Conservation (phyloP, 92 coral and sea anemone species). For the Palythoa grandiflora region DNA sequence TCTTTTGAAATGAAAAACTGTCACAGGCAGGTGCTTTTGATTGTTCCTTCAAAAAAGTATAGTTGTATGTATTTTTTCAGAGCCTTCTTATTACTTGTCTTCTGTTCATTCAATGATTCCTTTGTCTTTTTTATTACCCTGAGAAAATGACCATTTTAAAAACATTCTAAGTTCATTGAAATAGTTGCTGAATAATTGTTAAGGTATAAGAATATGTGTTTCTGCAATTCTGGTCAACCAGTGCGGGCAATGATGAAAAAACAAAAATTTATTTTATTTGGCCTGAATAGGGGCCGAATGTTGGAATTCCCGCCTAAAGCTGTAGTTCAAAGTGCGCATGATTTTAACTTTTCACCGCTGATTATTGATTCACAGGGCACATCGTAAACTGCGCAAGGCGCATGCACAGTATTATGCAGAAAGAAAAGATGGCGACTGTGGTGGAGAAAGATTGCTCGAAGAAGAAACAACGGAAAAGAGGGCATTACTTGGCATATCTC, state of each 20-base stretch:
- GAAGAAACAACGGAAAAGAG: constrained; percentile 29
- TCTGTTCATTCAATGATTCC: not conserved
- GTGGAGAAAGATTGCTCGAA: not conserved
- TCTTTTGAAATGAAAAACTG: not conserved
- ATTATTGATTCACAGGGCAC: not conserved
- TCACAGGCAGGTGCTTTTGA: not conserved
- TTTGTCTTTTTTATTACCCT: not conserved
- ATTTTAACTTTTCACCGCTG: not conserved
- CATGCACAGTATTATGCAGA: not conserved
- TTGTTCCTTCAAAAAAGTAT: not conserved
- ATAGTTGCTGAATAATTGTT: no score
- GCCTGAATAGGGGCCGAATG: not conserved
- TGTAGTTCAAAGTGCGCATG: not conserved
- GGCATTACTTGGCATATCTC: constrained; percentile 55
- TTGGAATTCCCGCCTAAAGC: not conserved
- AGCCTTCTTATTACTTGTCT: not conserved
- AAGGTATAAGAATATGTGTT: not conserved
- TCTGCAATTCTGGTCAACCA: not conserved
- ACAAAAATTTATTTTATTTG: not conserved
- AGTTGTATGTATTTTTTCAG: not conserved
- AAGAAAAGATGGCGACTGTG: not conserved
- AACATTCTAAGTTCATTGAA: not conserved
- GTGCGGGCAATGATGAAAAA: no score
- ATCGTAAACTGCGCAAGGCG: not conserved
- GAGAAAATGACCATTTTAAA: not conserved